Conservation (phyloP, 1,140 invertebrate species). For the Yoshiicerus persimilis region DNA sequence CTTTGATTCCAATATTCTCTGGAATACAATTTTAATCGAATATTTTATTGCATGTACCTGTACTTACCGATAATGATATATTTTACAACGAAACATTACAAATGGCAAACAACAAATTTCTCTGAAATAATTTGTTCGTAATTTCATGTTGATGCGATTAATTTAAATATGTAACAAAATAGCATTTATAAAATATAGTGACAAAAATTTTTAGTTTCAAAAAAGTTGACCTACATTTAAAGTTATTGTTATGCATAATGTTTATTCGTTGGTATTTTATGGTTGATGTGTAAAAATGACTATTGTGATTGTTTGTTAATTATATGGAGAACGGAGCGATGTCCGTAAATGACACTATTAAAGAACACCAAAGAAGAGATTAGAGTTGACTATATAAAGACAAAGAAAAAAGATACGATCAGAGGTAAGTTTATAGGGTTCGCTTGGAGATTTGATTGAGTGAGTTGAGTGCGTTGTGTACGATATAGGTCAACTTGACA, state of each 20-base stretch:
- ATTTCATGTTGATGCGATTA: no score
- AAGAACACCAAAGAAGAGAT: neutral
- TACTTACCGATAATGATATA: no score
- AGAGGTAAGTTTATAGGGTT: neutral
- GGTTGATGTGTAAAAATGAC: neutral
- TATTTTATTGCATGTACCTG: no score
- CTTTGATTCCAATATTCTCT: neutral
- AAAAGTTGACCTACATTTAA: neutral
- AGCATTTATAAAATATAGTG: no score
- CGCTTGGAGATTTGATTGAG: neutral
- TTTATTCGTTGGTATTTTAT: neutral
- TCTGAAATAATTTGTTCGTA: no score
- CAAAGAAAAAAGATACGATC: neutral
- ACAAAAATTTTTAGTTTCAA: no score
- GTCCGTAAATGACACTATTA: neutral
- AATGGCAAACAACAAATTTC: no score
- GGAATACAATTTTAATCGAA: neutral
- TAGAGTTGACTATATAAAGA: neutral
- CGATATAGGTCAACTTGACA: neutral
- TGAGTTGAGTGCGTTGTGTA: neutral
- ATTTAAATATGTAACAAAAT: no score
- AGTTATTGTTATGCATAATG: neutral
- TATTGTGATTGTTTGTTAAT: neutral
- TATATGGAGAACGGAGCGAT: neutral
- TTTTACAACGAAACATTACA: no score